phyloP scores from a whole-genome alignment of 2,797 vertebrate genomes.

The Spea hammondii region DNA sequence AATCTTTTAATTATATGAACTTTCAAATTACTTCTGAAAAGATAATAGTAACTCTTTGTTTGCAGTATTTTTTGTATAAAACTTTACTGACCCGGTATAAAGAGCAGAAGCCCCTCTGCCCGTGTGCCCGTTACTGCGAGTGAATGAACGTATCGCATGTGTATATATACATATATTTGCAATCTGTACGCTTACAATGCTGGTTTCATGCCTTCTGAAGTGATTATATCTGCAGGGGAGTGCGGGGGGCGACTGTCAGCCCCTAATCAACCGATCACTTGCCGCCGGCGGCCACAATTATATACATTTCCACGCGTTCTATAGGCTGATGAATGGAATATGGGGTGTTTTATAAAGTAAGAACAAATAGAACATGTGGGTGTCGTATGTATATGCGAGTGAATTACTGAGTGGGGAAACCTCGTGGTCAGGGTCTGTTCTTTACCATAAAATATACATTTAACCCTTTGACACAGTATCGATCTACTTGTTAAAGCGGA shows the following conservation, averaged over 20 bases:
- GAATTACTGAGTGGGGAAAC: neutral
- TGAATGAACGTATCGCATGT: too few relatives aligned
- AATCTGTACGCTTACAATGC: neutral
- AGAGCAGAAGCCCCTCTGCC: too few relatives aligned
- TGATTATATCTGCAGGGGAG: neutral
- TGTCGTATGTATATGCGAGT: neutral
- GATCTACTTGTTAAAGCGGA: too few relatives aligned
- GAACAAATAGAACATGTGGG: slow-evolving; percentile 12
- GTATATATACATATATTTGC: neutral
- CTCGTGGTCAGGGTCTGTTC: too few relatives aligned
- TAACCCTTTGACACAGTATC: too few relatives aligned
- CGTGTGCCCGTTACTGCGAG: too few relatives aligned
- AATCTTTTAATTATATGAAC: too few relatives aligned
- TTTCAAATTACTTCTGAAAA: too few relatives aligned
- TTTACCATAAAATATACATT: too few relatives aligned
- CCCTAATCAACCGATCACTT: slow-evolving; percentile 36
- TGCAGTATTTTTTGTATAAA: too few relatives aligned
- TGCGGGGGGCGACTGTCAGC: neutral
- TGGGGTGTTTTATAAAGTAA: neutral
- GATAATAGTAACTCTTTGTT: too few relatives aligned
- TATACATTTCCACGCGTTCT: slow-evolving; percentile 17
- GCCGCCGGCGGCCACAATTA: neutral
- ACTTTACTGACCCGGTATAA: too few relatives aligned
- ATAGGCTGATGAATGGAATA: neutral
- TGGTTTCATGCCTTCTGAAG: neutral